phyloP scores from a whole-genome alignment of 2,113 vertebrate species.

The Sigmodon hispidus region DNA sequence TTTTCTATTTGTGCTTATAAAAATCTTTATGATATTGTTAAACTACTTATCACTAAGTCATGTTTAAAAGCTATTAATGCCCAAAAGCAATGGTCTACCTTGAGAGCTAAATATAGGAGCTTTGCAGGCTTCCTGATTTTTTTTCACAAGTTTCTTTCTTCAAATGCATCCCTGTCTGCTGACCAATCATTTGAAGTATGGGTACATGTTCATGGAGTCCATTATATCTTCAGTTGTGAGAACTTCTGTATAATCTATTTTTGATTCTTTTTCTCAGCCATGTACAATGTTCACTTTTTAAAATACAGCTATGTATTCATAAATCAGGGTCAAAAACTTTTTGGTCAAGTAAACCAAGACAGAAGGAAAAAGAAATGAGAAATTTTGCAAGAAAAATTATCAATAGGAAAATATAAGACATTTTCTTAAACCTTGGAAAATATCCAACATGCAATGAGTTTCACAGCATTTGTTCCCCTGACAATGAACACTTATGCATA shows the following conservation, averaged over 20 bases:
- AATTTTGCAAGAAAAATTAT: background rate
- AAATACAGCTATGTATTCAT: background rate
- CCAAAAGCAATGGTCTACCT: background rate
- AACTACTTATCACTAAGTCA: background rate
- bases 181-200: background rate
- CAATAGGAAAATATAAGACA: background rate
- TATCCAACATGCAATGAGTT: background rate
- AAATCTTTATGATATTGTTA: background rate
- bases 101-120: background rate
- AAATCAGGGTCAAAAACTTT: background rate
- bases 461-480: background rate
- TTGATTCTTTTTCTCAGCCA: background rate
- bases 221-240: background rate
- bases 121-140: background rate
- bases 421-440: background rate
- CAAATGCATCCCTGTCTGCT: background rate
- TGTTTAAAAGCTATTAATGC: background rate
- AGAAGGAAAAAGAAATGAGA: background rate
- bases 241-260: background rate
- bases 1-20: background rate
- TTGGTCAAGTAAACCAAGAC: background rate
- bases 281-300: background rate
- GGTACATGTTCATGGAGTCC: background rate
- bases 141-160: background rate
- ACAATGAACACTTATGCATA: background rate